Evolutionary conservation across 35 echinoderm and acorn worm genomes (phyloP).

Genomic region (Hemicentrotus pulcherrimus): DNA sequence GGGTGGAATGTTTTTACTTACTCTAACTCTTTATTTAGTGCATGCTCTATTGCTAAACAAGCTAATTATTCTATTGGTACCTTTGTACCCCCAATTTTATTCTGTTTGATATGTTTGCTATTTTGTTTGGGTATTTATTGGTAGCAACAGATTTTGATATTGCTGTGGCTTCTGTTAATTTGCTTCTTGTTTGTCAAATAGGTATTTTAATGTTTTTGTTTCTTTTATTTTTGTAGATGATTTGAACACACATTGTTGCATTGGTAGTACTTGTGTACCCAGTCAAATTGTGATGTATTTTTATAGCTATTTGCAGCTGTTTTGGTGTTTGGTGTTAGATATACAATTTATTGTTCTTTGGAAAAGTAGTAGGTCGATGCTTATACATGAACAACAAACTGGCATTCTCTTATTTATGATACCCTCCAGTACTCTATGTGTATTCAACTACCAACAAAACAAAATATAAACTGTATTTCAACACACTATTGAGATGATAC

Average conservation of each 20-base stretch:
- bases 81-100: not conserved
- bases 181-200: not conserved
- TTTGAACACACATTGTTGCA: not conserved
- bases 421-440: too few species aligned
- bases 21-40: not conserved
- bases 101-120: not conserved
- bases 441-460: too few species aligned
- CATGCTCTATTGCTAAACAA: not conserved
- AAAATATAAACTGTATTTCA: too few species aligned
- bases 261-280: not conserved
- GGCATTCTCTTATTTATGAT: too few species aligned
- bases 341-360: too few species aligned
- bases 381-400: too few species aligned
- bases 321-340: too few species aligned
- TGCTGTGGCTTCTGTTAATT: not conserved
- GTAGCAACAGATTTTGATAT: not conserved
- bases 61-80: not conserved
- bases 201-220: not conserved
- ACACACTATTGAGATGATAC: not conserved
- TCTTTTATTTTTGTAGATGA: not conserved
- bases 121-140: not conserved
- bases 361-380: too few species aligned
- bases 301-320: too few species aligned
- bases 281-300: not conserved
- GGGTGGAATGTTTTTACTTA: not conserved